These are phyloP conservation scores for Drosophila nigromelanica DNA, from an alignment of 1,140 invertebrate species.

Conservation along the genomic window DNA sequence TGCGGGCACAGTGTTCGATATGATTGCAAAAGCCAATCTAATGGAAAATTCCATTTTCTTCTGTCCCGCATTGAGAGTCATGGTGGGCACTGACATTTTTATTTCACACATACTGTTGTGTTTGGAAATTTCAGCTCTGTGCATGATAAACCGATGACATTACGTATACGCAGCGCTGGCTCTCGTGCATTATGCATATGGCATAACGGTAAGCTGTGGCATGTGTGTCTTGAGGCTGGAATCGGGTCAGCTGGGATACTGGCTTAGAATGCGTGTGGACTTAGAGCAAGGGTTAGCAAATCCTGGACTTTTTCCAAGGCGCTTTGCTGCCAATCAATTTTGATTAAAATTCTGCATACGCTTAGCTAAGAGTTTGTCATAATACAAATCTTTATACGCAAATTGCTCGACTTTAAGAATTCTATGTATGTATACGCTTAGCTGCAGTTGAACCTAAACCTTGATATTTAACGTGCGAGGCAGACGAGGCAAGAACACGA, in stretches of 20 bases:
- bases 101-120: slow-evolving; percentile 20
- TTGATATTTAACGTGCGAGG: slow-evolving; percentile 1
- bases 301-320: background rate
- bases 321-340: slow-evolving; percentile 7
- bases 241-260: slow-evolving; percentile 22
- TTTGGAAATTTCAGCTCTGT: slow-evolving; percentile 9
- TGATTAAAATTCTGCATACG: slow-evolving; percentile 15
- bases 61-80: background rate
- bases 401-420: too few species aligned
- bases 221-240: slow-evolving; percentile 13
- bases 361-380: slow-evolving; percentile 2
- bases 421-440: too few species aligned
- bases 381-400: slow-evolving; percentile 10
- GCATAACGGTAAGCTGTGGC: background rate
- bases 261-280: background rate
- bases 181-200: slow-evolving; percentile 30
- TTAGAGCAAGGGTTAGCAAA: background rate
- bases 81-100: slow-evolving; percentile 37
- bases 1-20: slow-evolving; percentile 44
- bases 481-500: too few species aligned
- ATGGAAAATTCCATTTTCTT: slow-evolving; percentile 70
- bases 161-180: slow-evolving; percentile 39
- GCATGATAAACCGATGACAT: slow-evolving; percentile 33
- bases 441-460: background rate
- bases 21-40: slow-evolving; percentile 69